These are phyloP conservation scores for Todiramphus chloris DNA, from an alignment of 2,113 vertebrate genomes.

Conservation along the genomic window DNA sequence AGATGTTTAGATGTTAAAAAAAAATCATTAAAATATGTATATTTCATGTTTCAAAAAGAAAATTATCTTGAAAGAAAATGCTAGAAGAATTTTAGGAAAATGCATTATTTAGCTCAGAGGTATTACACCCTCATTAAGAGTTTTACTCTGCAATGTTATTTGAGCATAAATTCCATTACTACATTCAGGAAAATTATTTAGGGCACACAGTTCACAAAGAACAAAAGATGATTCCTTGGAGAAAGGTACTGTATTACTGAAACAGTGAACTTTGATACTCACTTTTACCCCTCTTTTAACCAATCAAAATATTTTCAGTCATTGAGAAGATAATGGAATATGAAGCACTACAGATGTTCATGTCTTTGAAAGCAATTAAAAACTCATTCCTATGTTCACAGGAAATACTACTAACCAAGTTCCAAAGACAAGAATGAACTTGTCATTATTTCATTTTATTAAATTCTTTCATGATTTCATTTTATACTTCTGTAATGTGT, in stretches of 20 bases:
- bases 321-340: background rate
- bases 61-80: background rate
- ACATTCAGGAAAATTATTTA: background rate
- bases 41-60: background rate
- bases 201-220: background rate
- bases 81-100: background rate
- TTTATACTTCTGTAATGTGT: background rate
- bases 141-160: background rate
- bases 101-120: background rate
- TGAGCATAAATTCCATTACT: background rate
- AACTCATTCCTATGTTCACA: background rate
- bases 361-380: background rate
- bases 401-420: background rate
- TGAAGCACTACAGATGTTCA: background rate
- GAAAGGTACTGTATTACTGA: background rate
- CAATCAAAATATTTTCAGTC: background rate
- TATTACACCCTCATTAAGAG: background rate
- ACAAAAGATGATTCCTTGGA: background rate
- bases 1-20: background rate
- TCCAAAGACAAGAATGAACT: background rate
- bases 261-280: background rate
- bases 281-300: background rate
- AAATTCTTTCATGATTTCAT: background rate
- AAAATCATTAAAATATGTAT: background rate
- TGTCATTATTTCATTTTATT: background rate